Evolutionary conservation across 2,888 invertebrate genomes (phyloP), one percentile per base, ranked within the genome.

Genomic region (Acanthosoma haemorrhoidale): DNA sequence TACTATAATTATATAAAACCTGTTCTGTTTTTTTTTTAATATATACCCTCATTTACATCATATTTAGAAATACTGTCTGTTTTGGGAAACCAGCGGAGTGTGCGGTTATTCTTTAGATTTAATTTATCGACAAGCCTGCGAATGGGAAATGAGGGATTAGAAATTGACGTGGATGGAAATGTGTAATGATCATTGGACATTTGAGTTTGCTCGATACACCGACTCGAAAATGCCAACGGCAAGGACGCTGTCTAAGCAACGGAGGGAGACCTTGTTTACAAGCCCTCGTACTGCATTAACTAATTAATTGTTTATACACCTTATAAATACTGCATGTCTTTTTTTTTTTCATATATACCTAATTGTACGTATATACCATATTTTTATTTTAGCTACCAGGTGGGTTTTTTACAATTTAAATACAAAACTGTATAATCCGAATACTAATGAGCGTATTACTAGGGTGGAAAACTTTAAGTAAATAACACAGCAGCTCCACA

Each of bases 241-340:
- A 43, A 43, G 43, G 43, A 43, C 43, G 43, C 18, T 21, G 9
- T 4, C 18, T 43, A n/a, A n/a, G n/a, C n/a, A n/a, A n/a, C n/a
- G n/a, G 41, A 41, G 16, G 15, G 43, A 51, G 51, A 51, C 51
- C 51, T 51, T 51, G 25, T 51, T 51, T 51, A 51, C 51, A 51
- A 51, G 18, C 51, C 51, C 5, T 25, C 51, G 21, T 21, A 51
- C 25, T 51, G 13, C n/a, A 51, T 51, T 51, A 21, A 51, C 13
- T 25, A 25, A 51, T 51, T 25, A 51, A 51, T 51, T 13, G 11
- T 51, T 25, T 51, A 51, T 51, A 4, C n/a, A 6, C 13, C 13
- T 13, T 25, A 51, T 51, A 25, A 51, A 13, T 51, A 51, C 25
- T 51, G 4, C 21, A 25, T 43, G 11, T 1, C 25, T 1, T n/a